Conservation (phyloP, 1,140 invertebrate species). For the Bombus waltoni region DNA sequence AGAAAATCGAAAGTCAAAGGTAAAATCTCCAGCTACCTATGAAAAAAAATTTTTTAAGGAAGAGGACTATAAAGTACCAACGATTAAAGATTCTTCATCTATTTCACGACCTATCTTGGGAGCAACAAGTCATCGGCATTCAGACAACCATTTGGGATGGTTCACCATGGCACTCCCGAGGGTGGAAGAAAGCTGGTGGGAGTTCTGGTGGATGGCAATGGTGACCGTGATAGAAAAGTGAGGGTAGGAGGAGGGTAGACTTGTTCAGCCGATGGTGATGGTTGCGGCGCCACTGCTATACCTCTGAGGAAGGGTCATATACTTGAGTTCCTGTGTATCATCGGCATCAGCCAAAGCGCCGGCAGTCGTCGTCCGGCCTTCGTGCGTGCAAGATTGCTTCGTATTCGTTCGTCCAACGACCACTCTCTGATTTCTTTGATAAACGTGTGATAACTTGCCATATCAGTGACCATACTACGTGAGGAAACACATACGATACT, state of each 20-base stretch:
- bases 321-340: slow-evolving; percentile 21
- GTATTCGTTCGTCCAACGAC: background rate
- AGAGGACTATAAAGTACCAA: background rate
- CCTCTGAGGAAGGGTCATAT: slow-evolving; percentile 27
- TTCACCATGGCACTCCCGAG: background rate
- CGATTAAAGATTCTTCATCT: background rate
- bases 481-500: background rate
- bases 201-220: background rate
- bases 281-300: slow-evolving; percentile 44
- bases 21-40: background rate
- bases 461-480: background rate
- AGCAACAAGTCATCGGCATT: background rate
- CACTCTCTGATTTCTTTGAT: background rate
- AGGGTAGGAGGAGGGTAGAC: slow-evolving; percentile 20
- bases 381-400: slow-evolving; percentile 23
- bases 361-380: slow-evolving; percentile 48
- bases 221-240: slow-evolving; percentile 22
- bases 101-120: background rate
- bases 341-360: slow-evolving; percentile 29
- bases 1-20: background rate
- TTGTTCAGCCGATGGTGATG: slow-evolving; percentile 24
- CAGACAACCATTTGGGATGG: slow-evolving; percentile 7
- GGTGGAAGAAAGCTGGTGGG: slow-evolving; percentile 12
- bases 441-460: slow-evolving; percentile 16
- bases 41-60: background rate